These are phyloP conservation scores for Nycticryphes semicollaris DNA, from an alignment of 2,113 vertebrate genomes.

Conservation along the genomic window DNA sequence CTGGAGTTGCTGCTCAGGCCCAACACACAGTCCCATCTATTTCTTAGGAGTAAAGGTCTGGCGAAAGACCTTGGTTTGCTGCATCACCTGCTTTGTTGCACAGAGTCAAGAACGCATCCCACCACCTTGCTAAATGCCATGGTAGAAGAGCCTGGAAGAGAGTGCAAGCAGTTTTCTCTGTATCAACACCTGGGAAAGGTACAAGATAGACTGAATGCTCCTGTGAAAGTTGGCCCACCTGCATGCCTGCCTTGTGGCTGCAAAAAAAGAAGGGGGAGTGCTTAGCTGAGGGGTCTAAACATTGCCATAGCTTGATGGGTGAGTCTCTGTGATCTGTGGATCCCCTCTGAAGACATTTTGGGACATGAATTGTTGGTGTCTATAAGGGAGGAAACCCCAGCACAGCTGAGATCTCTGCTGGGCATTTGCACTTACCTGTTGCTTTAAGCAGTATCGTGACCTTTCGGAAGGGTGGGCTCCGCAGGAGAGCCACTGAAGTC, in stretches of 20 bases:
- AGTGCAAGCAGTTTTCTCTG: background rate
- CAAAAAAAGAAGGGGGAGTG: background rate
- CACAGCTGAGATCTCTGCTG: background rate
- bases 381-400: background rate
- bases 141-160: background rate
- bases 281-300: background rate
- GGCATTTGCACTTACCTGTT: background rate
- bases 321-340: background rate
- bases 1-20: background rate
- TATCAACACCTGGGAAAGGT: background rate
- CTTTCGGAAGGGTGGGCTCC: background rate
- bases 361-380: background rate
- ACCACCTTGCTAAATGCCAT: background rate
- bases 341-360: background rate
- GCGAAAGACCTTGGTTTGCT: background rate
- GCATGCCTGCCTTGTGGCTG: background rate
- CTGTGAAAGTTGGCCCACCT: background rate
- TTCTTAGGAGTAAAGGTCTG: background rate
- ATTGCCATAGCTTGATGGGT: accelerated
- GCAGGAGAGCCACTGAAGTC: background rate
- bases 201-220: background rate
- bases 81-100: background rate
- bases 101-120: accelerated
- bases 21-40: background rate
- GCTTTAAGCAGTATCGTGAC: background rate